A percentile compares a stretch with the other conserved stretches of the same genome.
Evolutionary conservation across 2,888 invertebrate species (phyloP).

Genomic region (Cyclophora albipunctata): DNA sequence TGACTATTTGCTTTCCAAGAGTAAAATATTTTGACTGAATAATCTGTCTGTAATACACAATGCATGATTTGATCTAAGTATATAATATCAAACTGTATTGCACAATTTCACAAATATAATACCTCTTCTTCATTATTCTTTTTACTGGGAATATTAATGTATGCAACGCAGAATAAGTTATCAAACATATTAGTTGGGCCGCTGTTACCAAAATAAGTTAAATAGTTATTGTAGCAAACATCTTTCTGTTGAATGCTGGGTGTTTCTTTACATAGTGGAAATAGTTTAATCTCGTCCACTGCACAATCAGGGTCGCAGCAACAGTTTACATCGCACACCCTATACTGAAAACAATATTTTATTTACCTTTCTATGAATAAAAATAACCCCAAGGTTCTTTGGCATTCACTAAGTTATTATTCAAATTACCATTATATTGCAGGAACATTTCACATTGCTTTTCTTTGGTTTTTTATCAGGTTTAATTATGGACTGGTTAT

Average conservation of each 20-base stretch:
- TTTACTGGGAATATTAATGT: constrained; percentile 53
- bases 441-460: constrained; percentile 35
- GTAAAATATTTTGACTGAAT: background rate
- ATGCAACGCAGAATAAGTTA: constrained; percentile 53
- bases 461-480: constrained; percentile 33
- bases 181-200: constrained; percentile 25
- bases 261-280: constrained; percentile 14
- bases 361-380: background rate
- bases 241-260: constrained; percentile 13
- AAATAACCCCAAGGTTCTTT: background rate
- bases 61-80: too few relatives aligned
- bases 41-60: constrained; percentile 7
- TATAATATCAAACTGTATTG: too few relatives aligned
- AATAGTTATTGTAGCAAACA: constrained; percentile 25
- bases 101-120: constrained; percentile 3
- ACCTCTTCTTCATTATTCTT: constrained; percentile 31
- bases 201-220: constrained; percentile 20
- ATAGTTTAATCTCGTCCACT: constrained; percentile 76
- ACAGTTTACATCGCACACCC: constrained; percentile 86
- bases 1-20: constrained; percentile 4
- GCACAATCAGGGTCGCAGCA: constrained; percentile 88
- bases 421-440: constrained; percentile 50
- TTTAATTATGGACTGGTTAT: constrained; percentile 32
- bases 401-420: too few relatives aligned
- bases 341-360: constrained; percentile 55